Base-by-base conservation (phyloP, 2,797 vertebrate genomes). In the Thalassophryne amazonica region DNA sequence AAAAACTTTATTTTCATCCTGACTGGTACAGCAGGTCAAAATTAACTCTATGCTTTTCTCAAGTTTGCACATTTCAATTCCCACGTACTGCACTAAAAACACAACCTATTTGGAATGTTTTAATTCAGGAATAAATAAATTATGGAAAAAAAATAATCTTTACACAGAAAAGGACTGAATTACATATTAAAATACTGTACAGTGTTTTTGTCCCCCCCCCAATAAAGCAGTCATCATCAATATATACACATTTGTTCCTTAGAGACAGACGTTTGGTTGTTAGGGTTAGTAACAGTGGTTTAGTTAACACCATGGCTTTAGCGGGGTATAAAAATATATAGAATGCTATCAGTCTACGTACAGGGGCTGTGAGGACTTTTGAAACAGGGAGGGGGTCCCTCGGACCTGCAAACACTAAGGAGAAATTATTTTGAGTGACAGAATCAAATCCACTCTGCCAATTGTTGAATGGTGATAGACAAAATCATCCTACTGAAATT, bases 161-260 rank as follows among this genome's bases (percentile, higher is more conserved):
- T 43, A 78, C 80, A 75, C 51, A n/a, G 67, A 69, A 80, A 78
- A 69, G 47, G 49, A 72, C 60, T 60, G 29, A 69, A 51, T 59
- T 37, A 82, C 46, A 75, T 85, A 76, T 52, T 77, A 85, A 87
- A 86, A 84, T 83, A 86, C 78, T 79, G 73, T 76, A 76, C 78
- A 81, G 43, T 36, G 30, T 65, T 76, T 43, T 61, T 51, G 37
- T 60, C 66, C 57, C n/a, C n/a, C n/a, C n/a, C n/a, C n/a, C n/a
- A n/a, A 22, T 42, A 48, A 63, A 59, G 15, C 22, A 73, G 79
- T 57, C 46, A 57, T 53, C 60, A 50, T 34, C 9, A 59, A 49
- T 50, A 12, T 24, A 73, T 61, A 57, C 22, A 50, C 24, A 27
- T 62, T 37, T 29, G 42, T 54, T 60, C 34, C 21, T 45, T 42